Evolutionary conservation across 1,140 invertebrate species (phyloP), one percentile per base, ranked within the genome.

Genomic region (Aphaenogaster ashmeadi): DNA sequence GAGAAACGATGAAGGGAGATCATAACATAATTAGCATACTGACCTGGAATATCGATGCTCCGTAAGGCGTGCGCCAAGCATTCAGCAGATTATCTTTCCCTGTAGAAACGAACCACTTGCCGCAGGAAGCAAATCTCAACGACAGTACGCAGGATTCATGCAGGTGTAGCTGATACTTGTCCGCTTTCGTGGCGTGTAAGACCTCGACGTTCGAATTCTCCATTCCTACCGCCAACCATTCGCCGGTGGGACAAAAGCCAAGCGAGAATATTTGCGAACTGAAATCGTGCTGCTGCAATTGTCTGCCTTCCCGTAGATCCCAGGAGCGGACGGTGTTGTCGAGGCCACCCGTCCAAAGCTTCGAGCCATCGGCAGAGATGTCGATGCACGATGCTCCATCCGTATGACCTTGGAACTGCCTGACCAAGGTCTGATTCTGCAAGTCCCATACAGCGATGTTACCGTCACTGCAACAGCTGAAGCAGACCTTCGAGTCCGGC

Each of bases 31-130:
- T 21, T 11, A 56, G 9, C 9, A 8, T 44, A 50, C 80, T 3
- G 93, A 99, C 99, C 97, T 99, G 98, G 97, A 99, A 99, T 96
- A 99, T 99, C 89, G 98, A 99, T 66, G 98, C 99, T 83, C 99
- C 99, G 94, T 99, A 99, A 2, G 99, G 99, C 89, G 99, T 99
- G 92, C 99, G 97, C 99, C 99, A 99, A 15, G 98, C 99, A 95
- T 99, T 99, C 33, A 99, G 96, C 89, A 99, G 96, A 96, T 99
- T 99, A 94, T 99, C 99, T 96, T 99, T 99, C 84, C 99, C 99
- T 1, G 99, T 99, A 62, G 98, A 99, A 66, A 99, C 98, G 95
- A 99, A 99, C 99, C 99, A 99, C 95, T 99, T 99, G 86, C 99
- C 99, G 94, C 98, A 98, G 58, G 98, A 97, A 21, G 99, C 99